These are phyloP conservation scores for Belgica antarctica DNA, from an alignment of 2,888 invertebrate genomes.

Conservation along the genomic window DNA sequence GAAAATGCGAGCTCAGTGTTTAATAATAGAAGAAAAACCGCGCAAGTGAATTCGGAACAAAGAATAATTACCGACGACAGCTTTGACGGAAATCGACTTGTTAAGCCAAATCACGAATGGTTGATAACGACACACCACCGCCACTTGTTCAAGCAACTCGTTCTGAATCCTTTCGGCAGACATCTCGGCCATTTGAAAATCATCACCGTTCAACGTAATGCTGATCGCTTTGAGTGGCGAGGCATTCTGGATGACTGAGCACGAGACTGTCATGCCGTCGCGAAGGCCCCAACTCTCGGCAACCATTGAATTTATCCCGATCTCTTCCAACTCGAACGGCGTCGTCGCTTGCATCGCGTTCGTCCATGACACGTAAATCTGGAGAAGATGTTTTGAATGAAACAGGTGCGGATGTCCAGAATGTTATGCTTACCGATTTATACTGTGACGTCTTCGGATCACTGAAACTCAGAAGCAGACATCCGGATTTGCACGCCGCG, in stretches of 20 bases:
- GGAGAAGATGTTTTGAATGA: background rate
- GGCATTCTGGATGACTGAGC: conserved; percentile 37
- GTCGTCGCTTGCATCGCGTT: conserved; percentile 4
- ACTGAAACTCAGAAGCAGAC: conserved; percentile 17
- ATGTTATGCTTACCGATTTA: conserved; percentile 18
- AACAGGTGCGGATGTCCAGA: background rate
- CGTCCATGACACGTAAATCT: conserved; percentile 40
- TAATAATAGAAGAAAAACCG: conserved; percentile 34
- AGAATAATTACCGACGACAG: conserved; percentile 28
- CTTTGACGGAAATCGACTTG: conserved; percentile 49
- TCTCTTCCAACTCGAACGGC: conserved; percentile 28
- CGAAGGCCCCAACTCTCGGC: conserved; percentile 20
- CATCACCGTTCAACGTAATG: conserved; percentile 13
- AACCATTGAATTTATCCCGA: conserved; percentile 25
- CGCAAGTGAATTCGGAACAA: conserved; percentile 9
- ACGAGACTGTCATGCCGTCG: conserved; percentile 33
- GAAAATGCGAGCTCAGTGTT: conserved; percentile 42
- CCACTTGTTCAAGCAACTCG: conserved; percentile 28
- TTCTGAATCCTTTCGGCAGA: conserved; percentile 23
- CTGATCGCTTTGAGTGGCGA: conserved; percentile 24
- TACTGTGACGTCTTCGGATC: conserved; percentile 11
- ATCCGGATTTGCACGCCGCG: conserved; percentile 33
- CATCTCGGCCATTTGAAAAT: conserved; percentile 35
- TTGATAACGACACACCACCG: conserved; percentile 28
- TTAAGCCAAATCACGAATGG: conserved; percentile 72